phyloP scores from a whole-genome alignment of 2,888 invertebrate genomes.

The Cephus rjabovi region DNA sequence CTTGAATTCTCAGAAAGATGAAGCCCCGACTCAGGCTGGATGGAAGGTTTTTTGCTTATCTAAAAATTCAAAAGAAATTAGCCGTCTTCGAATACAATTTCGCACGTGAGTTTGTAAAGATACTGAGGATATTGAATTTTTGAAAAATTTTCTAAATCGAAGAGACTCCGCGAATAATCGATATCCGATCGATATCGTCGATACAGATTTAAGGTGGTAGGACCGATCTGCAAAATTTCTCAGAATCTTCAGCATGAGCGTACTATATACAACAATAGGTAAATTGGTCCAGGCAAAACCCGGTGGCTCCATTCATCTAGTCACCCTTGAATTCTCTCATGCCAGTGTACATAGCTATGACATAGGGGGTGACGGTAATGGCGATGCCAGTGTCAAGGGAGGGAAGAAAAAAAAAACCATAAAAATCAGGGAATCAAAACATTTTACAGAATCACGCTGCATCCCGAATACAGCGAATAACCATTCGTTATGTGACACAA shows the following conservation, averaged over 20 bases:
- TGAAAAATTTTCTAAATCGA: too few relatives aligned
- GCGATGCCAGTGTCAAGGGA: constrained; percentile 14
- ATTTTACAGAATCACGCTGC: constrained; percentile 33
- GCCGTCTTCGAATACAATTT: too few relatives aligned
- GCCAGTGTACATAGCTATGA: too few relatives aligned
- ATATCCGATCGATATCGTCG: too few relatives aligned
- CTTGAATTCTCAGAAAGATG: too few relatives aligned
- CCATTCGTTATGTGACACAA: constrained; percentile 56
- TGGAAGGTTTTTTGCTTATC: too few relatives aligned
- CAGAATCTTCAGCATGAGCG: constrained; percentile 31
- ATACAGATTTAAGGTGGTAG: too few relatives aligned
- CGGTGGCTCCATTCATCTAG: constrained; percentile 23
- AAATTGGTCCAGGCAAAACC: constrained; percentile 1
- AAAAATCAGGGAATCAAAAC: constrained; percentile 44
- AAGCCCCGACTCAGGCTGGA: too few relatives aligned
- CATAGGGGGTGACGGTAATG: constrained; percentile 3
- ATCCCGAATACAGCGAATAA: constrained; percentile 37
- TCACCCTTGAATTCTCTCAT: constrained; percentile 2
- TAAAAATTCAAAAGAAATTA: too few relatives aligned
- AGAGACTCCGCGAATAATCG: too few relatives aligned
- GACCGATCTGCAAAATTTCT: constrained; percentile 16
- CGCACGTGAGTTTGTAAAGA: too few relatives aligned
- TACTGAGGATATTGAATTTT: too few relatives aligned
- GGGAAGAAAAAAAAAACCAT: constrained; percentile 25
- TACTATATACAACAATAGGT: constrained; percentile 27